Base-by-base conservation (phyloP, 2,888 invertebrate species). In the Arrhopalites spinosus region DNA sequence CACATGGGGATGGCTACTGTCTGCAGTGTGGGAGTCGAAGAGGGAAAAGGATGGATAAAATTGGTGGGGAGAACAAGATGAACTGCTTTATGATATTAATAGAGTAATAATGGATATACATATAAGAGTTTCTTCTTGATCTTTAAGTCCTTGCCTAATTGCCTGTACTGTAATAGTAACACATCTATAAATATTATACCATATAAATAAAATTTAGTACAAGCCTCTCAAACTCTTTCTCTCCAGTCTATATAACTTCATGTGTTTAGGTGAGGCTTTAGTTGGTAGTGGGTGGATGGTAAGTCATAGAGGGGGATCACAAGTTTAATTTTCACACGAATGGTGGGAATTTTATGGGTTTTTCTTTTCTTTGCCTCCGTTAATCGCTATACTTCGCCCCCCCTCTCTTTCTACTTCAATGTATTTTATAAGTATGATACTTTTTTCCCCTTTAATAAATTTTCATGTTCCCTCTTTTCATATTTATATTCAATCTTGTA, bases 281-380 rank as follows among this genome's bases (percentile, higher is more conserved):
- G n/a, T n/a, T n/a, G n/a, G n/a, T n/a, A n/a, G n/a, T n/a, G n/a
- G n/a, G n/a, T n/a, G n/a, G n/a, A n/a, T n/a, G 36, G 36, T 36
- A 36, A 36, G 36, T 36, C 36, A 36, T 36, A 11, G 36, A 36
- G 36, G 11, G n/a, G 36, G 36, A 36, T 36, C 36, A 7, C 59
- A 59, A 59, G 27, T 59, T 59, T 59, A 59, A 59, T 59, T 36
- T 59, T 59, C 59, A 59, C 27, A 25, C 27, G 59, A 25, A 25
- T 59, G 59, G 59, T 59, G 59, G 59, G 59, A 59, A 59, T 59
- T 59, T 59, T 59, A 59, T 59, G 59, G 59, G 25, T 59, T 59
- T 59, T 59, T 25, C 25, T 59, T 59, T 59, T 25, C 11, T 25
- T 2, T 25, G n/a, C 11, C 5, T 36, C 36, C 36, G 36, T 36